Percentiles rank a stretch among this genome's conserved stretches.
These are phyloP conservation scores for Acromyrmex echinatior DNA, from an alignment of 1,140 invertebrate genomes.

Conservation along the genomic window DNA sequence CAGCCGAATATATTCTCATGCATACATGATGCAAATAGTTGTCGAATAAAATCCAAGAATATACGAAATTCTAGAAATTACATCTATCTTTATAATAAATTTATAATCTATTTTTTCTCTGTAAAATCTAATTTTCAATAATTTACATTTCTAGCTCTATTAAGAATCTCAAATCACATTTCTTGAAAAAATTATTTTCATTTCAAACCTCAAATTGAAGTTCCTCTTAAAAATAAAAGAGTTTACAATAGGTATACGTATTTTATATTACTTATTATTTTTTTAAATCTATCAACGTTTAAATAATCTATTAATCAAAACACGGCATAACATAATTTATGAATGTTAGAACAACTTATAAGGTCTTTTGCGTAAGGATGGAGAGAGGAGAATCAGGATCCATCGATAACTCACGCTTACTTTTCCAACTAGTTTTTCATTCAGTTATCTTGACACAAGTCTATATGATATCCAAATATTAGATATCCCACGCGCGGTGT, in stretches of 20 bases:
- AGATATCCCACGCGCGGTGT: conserved; percentile 35
- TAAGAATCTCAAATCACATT: not conserved
- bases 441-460: conserved; percentile 32
- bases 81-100: not conserved
- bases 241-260: not conserved
- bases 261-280: not conserved
- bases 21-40: not conserved
- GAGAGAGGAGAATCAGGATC: not conserved
- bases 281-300: not conserved
- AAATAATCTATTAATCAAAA: not conserved
- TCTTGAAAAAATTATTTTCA: not conserved
- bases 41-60: not conserved
- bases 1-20: not conserved
- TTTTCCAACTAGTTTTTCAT: conserved; percentile 32
- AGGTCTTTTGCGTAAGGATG: not conserved
- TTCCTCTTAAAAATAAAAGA: not conserved
- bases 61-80: not conserved
- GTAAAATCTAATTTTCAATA: not conserved
- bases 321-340: too few relatives aligned
- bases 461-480: conserved; percentile 52
- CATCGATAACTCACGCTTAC: conserved; percentile 29
- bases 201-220: not conserved
- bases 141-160: not conserved
- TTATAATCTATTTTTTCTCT: not conserved
- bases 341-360: not conserved